phyloP scores from a whole-genome alignment of 2,113 vertebrate genomes.

The Edolisoma coerulescens region DNA sequence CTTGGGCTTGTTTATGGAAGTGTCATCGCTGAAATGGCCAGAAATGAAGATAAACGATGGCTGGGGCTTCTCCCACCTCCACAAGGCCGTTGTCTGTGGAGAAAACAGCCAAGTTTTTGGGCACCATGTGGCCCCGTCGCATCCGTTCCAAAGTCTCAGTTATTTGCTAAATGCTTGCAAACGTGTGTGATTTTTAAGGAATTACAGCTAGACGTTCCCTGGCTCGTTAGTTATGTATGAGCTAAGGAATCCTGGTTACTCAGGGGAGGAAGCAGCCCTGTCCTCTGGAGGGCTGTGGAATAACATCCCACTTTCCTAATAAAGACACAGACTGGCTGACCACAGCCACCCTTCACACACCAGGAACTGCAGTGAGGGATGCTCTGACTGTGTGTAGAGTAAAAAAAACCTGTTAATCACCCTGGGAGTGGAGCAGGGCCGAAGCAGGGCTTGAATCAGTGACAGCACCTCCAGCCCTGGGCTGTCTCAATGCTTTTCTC shows the following conservation, averaged over 20 bases:
- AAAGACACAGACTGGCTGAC: not conserved
- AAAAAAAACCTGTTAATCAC: not conserved
- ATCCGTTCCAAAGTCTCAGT: not conserved
- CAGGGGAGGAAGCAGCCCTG: not conserved
- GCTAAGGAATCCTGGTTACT: not conserved
- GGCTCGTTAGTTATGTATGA: not conserved
- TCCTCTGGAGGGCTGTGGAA: not conserved
- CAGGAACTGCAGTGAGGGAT: not conserved
- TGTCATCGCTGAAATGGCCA: not conserved
- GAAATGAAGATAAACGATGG: not conserved
- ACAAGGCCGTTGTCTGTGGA: rapidly evolving
- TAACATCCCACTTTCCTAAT: not conserved
- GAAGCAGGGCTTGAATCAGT: not conserved
- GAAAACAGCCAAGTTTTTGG: not conserved
- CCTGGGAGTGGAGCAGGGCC: not conserved
- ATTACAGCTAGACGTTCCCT: not conserved
- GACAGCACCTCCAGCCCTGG: not conserved
- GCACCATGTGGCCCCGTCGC: rapidly evolving
- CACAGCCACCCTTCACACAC: not conserved
- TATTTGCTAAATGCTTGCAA: not conserved
- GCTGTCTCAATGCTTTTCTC: not conserved
- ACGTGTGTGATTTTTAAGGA: not conserved
- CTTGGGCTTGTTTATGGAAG: not conserved
- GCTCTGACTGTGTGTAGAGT: not conserved
- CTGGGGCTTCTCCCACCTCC: not conserved